Base-by-base conservation (phyloP, 2,888 invertebrate genomes). In the Cotesia congregata region DNA sequence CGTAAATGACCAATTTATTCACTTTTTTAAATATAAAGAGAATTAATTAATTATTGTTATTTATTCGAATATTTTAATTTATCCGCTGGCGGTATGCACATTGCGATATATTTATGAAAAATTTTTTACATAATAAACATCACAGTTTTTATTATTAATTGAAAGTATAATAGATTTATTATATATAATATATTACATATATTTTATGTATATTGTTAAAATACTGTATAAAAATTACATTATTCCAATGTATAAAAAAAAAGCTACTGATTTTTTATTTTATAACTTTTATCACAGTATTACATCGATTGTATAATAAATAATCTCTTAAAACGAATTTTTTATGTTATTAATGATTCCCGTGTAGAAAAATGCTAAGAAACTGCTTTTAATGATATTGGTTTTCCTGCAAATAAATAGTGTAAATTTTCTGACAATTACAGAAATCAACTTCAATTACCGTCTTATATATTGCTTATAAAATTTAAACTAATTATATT, bases 281-380 rank as follows among this genome's bases (percentile, higher is more conserved):
- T 20, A 59, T 50, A 70, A 50, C 59, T 70, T 59, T 41, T 70
- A 70, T 70, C 70, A 70, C 70, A 70, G 70, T 70, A 70, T 70
- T 70, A 60, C 50, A 30, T 30, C 38, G 50, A 20, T 5, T 41
- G 41, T 41, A 40, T 65, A 65, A 9, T 68, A 68, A 41, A 68
- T 68, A 41, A 15, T 68, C 50, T 41, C 6, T 17, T 3, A 17
- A 17, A 12, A 9, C 9, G 7, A 41, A 12, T 40, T 50, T 17
- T 40, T 7, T 12, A 41, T 17, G 4, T 17, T 41, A 60, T 50
- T 50, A 12, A 50, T 50, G 50, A 50, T 50, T 50, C 50, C 50
- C 50, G 3, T 50, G 50, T 50, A 12, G 7, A 12, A 12, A 50
- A 50, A 50, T 50, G 30, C 59, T 60, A 7, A 17, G 17, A 17